Percentiles rank a stretch among this genome's conserved stretches.
phyloP scores from a whole-genome alignment of 2,113 vertebrate species.

The Hypomesus transpacificus region DNA sequence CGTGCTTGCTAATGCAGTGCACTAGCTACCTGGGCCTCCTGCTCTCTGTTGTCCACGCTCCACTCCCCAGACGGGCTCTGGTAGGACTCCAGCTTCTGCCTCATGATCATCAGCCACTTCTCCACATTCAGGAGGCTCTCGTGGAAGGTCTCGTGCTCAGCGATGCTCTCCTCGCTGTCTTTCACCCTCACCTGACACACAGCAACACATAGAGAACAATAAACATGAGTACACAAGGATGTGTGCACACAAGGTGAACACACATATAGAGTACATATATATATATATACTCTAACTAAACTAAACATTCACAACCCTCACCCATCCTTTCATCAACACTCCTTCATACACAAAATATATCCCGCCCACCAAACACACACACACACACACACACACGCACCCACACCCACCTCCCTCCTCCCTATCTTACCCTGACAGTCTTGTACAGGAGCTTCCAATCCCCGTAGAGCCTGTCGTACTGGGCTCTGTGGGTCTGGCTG shows the following conservation, averaged over 20 bases:
- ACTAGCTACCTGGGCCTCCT: constrained; percentile 75
- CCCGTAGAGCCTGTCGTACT: constrained; percentile 71
- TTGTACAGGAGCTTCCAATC: constrained; percentile 74
- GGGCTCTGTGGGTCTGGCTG: constrained; percentile 69
- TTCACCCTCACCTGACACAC: constrained; percentile 53
- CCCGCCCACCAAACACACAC: not conserved
- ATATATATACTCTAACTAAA: not conserved
- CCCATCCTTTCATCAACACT: not conserved
- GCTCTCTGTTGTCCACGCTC: constrained; percentile 55
- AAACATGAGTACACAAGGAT: not conserved
- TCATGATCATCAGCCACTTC: constrained; percentile 78
- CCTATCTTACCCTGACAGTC: constrained; percentile 72
- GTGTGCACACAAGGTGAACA: not conserved
- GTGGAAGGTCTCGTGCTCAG: constrained; percentile 76
- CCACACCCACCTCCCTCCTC: not conserved
- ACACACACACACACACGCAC: not conserved
- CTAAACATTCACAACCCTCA: not conserved
- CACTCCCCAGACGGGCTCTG: constrained; percentile 51
- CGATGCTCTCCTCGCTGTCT: constrained; percentile 62
- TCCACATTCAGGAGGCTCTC: constrained; percentile 74
- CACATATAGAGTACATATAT: not conserved
- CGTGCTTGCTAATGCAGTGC: not conserved
- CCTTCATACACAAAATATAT: not conserved
- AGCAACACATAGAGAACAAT: not conserved
- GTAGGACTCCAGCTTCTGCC: constrained; percentile 73